Evolutionary conservation across 2,797 vertebrate species (phyloP), one percentile per base, ranked within the genome.

Genomic region (Poeciliopsis turneri): DNA sequence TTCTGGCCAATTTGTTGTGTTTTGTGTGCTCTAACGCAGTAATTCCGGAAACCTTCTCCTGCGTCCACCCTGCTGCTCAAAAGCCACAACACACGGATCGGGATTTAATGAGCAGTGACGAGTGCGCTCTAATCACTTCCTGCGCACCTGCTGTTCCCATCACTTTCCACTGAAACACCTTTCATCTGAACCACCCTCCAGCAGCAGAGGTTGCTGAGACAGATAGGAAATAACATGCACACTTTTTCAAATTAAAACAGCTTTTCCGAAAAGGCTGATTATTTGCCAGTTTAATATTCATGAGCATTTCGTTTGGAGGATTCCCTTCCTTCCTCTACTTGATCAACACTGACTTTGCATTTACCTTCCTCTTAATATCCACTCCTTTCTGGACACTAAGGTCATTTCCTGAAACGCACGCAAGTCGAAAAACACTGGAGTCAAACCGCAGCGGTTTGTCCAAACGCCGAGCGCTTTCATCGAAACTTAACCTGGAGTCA

Each of bases 91-190:
- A 90, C 74, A 82, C 85, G 86, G 82, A 88, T 78, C 12, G 20
- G 7, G 83, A 90, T 87, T 91, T 93, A 94, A 93, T 90, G 90
- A 91, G 87, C 86, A 81, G 79, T 87, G 70, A 72, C 55, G 74
- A 85, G 70, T 78, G 83, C 43, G 53, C 82, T 79, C 81, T 92
- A 89, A 92, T 91, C 86, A 90, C 86, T 80, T 85, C 78, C 87
- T 83, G 82, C 81, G 85, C 77, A 86, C 83, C 68, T 70, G 72
- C 72, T 73, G 72, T 49, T 73, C 28, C 77, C 86, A 86, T 74
- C 80, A 41, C 77, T 68, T 47, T 55, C 53, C 41, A 10, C 55
- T 69, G 79, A 85, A 78, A 55, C 20, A 46, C 11, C 18, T 3
- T 69, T 55, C 72, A 74, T 80, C 80, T 36, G 46, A 47, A 0